Percentiles rank a stretch among this genome's conserved stretches.
Evolutionary conservation across 2,797 vertebrate genomes (phyloP).

Genomic region (Cyclura pinguis): DNA sequence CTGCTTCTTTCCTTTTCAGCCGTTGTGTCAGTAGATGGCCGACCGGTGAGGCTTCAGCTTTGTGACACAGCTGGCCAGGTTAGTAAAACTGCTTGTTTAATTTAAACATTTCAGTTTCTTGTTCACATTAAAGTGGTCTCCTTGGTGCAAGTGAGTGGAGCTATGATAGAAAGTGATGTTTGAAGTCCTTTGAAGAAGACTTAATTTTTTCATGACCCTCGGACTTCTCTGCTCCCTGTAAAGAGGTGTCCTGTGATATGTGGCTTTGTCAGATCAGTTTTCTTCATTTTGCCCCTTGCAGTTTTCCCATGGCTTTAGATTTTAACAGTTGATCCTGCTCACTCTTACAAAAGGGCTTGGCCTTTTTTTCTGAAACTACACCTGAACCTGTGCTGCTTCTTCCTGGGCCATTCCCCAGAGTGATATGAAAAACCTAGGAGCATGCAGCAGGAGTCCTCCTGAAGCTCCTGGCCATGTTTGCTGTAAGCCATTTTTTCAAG

Average conservation of each 20-base stretch:
- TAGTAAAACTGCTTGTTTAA: conserved; percentile 65
- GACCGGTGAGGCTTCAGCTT: conserved; percentile 92
- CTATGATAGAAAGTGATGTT: conserved; percentile 24
- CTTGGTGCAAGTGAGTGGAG: neutral
- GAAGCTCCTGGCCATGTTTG: neutral
- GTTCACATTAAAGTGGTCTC: neutral
- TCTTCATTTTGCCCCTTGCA: neutral
- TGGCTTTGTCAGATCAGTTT: neutral
- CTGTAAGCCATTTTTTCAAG: neutral
- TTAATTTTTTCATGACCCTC: conserved; percentile 12
- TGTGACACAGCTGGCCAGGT: conserved; percentile 98
- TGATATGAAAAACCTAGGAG: neutral
- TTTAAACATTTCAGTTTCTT: neutral
- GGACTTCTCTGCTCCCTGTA: conserved; percentile 1
- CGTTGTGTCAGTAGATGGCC: conserved; percentile 92
- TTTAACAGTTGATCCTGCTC: neutral
- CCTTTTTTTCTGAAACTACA: neutral
- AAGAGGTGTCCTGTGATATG: neutral
- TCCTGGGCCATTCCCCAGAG: neutral
- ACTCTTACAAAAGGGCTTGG: neutral
- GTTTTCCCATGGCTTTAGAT: neutral
- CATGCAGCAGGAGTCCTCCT: neutral
- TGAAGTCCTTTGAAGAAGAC: neutral
- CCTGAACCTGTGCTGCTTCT: neutral
- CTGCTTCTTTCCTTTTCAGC: conserved; percentile 69